Evolutionary conservation across 2,797 vertebrate genomes (phyloP).

Genomic region (Dicrostonyx torquatus): DNA sequence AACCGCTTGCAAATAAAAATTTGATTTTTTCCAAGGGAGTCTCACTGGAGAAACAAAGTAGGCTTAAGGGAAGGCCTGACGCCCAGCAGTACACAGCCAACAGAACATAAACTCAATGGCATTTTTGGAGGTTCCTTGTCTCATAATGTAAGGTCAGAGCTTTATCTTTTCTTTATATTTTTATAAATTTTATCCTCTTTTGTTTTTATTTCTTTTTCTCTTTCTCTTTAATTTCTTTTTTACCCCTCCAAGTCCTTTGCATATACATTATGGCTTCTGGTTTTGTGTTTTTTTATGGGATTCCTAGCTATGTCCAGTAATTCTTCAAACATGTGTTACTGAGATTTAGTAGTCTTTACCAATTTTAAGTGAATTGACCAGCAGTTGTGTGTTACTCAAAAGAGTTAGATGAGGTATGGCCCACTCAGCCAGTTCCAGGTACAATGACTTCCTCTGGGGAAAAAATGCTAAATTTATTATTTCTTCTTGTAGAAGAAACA

Average conservation of each 20-base stretch:
- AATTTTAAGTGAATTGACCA: background rate
- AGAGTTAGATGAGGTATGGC: background rate
- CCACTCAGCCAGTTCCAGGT: background rate
- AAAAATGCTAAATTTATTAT: conserved; percentile 4
- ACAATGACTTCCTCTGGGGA: background rate
- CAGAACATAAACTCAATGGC: accelerated
- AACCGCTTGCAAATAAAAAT: background rate
- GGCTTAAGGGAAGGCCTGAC: background rate
- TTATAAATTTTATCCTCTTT: background rate
- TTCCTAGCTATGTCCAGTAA: background rate
- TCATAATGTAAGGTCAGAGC: too few relatives aligned
- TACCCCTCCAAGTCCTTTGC: background rate
- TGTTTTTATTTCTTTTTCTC: background rate
- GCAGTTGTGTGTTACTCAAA: background rate
- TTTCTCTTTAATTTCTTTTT: background rate
- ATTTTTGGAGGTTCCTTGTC: background rate
- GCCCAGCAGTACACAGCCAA: background rate
- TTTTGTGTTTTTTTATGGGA: too few relatives aligned
- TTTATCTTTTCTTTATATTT: background rate
- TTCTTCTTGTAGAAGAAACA: background rate
- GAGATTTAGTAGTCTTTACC: background rate
- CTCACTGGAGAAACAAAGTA: background rate
- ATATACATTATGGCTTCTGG: background rate
- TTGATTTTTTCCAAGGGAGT: background rate
- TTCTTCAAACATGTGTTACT: background rate